Evolutionary conservation across 1,140 invertebrate species (phyloP).

Genomic region (Drosophila arizonae): DNA sequence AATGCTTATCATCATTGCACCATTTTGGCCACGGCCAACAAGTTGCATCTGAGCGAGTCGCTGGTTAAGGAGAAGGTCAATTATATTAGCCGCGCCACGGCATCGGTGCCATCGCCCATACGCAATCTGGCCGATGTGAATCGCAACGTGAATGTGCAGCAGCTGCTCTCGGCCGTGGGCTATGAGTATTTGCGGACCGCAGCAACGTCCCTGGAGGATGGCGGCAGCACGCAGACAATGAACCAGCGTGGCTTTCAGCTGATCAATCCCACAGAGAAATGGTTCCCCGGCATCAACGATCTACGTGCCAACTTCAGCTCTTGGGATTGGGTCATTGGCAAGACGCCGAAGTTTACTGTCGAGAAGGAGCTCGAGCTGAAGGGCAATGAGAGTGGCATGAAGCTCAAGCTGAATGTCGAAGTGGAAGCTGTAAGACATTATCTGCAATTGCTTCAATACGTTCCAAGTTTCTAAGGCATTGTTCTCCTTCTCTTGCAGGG

Average conservation of each 20-base stretch:
- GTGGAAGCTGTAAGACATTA: slow-evolving; percentile 70
- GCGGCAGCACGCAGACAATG: slow-evolving; percentile 86
- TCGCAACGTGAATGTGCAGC: slow-evolving; percentile 87
- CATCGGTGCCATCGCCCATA: slow-evolving; percentile 90
- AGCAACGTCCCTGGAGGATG: slow-evolving; percentile 87
- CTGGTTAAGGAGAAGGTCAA: slow-evolving; percentile 86
- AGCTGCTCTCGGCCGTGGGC: slow-evolving; percentile 89
- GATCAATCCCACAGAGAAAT: slow-evolving; percentile 93
- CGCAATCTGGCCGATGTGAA: slow-evolving; percentile 90
- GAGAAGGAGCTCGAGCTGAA: slow-evolving; percentile 78
- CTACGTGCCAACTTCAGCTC: slow-evolving; percentile 87
- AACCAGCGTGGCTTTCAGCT: slow-evolving; percentile 91
- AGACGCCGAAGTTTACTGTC: slow-evolving; percentile 92
- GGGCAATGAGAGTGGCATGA: slow-evolving; percentile 65
- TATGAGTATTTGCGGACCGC: slow-evolving; percentile 91
- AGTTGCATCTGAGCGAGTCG: slow-evolving; percentile 87
- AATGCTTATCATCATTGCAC: slow-evolving; percentile 98
- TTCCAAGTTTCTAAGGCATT: not conserved
- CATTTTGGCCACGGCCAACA: slow-evolving; percentile 92
- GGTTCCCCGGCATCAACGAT: slow-evolving; percentile 91
- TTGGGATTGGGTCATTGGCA: slow-evolving; percentile 96
- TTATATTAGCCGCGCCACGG: slow-evolving; percentile 91
- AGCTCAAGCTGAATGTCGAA: slow-evolving; percentile 67
- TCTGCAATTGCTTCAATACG: not conserved
- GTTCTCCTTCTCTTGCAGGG: slow-evolving; percentile 49